Conservation (phyloP, 2,797 vertebrate genomes). For the Cynodonichthys magdalenae region DNA sequence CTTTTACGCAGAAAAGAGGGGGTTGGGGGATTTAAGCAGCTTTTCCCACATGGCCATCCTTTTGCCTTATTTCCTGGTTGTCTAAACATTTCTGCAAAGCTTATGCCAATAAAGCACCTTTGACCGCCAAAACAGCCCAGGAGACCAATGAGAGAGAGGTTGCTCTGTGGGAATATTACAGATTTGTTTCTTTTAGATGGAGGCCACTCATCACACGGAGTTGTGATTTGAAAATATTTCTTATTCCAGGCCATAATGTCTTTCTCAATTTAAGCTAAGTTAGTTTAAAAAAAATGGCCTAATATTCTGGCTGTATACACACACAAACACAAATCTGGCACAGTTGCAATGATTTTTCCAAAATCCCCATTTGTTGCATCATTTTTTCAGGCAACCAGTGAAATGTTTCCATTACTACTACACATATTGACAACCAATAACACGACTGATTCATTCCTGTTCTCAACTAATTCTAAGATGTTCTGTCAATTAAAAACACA, state of each 20-base stretch:
- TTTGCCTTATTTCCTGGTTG: constrained; percentile 63
- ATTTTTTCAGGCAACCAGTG: neutral
- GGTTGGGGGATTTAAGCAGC: constrained; percentile 57
- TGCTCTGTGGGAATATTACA: neutral
- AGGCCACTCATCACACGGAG: neutral
- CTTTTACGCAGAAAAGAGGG: constrained; percentile 60
- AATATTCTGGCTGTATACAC: too few species aligned
- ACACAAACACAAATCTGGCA: too few species aligned
- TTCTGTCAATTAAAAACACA: constrained; percentile 1
- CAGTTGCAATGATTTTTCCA: neutral
- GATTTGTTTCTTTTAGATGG: constrained; percentile 6
- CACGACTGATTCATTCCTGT: neutral
- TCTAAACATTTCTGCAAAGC: constrained; percentile 49
- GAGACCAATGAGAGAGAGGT: constrained; percentile 22
- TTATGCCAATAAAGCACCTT: constrained; percentile 27
- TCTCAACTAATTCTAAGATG: neutral
- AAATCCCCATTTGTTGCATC: neutral
- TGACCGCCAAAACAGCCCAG: constrained; percentile 24
- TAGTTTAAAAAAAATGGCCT: too few species aligned
- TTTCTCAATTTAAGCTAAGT: too few species aligned
- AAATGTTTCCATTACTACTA: neutral
- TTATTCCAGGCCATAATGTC: neutral
- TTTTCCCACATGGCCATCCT: constrained; percentile 59
- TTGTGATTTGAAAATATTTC: too few species aligned
- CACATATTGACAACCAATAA: neutral